Percentiles rank a stretch among this genome's conserved stretches.
Conservation (phyloP, 1,140 invertebrate genomes). For the Macrocentrus cingulum region DNA sequence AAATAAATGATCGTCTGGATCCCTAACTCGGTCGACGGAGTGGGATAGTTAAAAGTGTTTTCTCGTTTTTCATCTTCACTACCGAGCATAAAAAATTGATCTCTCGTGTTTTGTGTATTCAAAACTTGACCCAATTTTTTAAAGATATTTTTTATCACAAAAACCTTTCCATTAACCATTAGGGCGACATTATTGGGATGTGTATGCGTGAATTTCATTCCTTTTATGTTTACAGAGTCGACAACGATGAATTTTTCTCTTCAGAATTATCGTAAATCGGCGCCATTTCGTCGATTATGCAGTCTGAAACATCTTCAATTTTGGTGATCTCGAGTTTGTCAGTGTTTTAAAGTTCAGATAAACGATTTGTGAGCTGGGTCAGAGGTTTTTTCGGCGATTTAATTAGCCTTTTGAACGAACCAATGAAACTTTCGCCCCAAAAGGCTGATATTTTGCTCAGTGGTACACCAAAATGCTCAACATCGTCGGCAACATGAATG, state of each 20-base stretch:
- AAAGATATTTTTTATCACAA: slow-evolving; percentile 4
- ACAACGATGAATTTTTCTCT: background rate
- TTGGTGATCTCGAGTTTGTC: slow-evolving; percentile 3
- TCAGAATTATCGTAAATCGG: background rate
- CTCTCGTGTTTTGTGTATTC: slow-evolving; percentile 8
- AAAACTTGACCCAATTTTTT: background rate
- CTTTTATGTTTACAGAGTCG: slow-evolving; percentile 1
- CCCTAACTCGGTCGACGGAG: slow-evolving; percentile 10
- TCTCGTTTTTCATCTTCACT: slow-evolving; percentile 11
- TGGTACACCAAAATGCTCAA: slow-evolving; percentile 19
- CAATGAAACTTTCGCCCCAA: slow-evolving; percentile 30
- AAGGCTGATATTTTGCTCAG: slow-evolving; percentile 27
- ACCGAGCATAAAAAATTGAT: slow-evolving; percentile 10
- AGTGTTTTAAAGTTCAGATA: slow-evolving; percentile 14
- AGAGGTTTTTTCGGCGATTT: slow-evolving; percentile 23
- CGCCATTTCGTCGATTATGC: slow-evolving; percentile 1
- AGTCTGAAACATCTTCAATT: background rate
- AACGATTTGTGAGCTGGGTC: slow-evolving; percentile 26
- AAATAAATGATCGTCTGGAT: slow-evolving; percentile 3
- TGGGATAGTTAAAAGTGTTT: slow-evolving; percentile 13
- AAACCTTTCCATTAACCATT: background rate
- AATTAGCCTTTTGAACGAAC: slow-evolving; percentile 23
- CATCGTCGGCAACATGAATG: slow-evolving; percentile 31
- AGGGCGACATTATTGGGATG: background rate
- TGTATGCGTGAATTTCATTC: background rate